Conservation (phyloP, 2,888 invertebrate genomes). For the Polietes domitor region DNA sequence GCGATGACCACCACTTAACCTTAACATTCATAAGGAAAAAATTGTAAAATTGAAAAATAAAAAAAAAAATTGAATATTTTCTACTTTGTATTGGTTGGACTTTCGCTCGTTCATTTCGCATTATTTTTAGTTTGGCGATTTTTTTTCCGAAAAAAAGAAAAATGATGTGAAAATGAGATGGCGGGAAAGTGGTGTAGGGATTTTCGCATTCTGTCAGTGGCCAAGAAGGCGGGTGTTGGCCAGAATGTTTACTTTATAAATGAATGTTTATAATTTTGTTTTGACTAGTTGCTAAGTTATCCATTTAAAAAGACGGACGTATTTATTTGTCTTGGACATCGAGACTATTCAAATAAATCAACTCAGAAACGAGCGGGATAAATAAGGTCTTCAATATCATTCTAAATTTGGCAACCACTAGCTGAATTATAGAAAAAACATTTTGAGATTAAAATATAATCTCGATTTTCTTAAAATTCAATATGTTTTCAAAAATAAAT, state of each 20-base stretch:
- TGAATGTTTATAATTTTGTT: background rate
- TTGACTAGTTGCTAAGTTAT: background rate
- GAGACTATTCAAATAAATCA: no score
- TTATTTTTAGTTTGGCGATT: background rate
- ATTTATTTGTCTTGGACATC: background rate
- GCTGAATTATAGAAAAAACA: no score
- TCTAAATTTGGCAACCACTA: no score
- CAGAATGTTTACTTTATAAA: background rate
- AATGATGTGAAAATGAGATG: background rate
- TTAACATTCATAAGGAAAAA: slow-evolving; percentile 32
- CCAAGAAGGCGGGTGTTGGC: background rate
- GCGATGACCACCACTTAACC: slow-evolving; percentile 33
- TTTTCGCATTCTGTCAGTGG: background rate
- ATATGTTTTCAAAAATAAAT: no score
- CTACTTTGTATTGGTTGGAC: background rate
- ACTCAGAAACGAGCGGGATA: no score
- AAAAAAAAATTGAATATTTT: no score
- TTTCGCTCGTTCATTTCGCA: background rate
- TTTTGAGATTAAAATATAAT: no score
- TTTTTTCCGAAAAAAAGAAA: background rate
- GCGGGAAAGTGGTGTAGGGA: background rate
- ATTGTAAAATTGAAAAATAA: background rate
- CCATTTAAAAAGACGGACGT: background rate
- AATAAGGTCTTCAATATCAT: no score
- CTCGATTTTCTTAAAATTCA: no score